Conservation (phyloP, 2,797 vertebrate genomes). For the Alcedo quadribrachys region DNA sequence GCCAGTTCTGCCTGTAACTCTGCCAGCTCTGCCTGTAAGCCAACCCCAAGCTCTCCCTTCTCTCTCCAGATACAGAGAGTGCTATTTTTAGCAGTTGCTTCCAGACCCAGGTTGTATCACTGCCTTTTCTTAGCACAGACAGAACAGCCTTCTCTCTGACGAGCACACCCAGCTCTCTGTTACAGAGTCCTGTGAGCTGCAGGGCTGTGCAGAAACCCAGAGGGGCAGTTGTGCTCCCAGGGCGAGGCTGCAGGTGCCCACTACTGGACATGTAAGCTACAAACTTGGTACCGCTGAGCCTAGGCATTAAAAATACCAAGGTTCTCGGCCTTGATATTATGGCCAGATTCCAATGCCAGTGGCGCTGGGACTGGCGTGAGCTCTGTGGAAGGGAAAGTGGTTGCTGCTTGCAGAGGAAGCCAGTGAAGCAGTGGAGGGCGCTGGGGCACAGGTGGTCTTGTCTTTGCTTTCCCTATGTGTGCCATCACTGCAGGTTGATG, state of each 20-base stretch:
- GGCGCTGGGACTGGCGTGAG: accelerated
- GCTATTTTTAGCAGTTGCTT: neutral
- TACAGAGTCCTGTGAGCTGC: accelerated
- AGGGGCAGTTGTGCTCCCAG: too few species aligned
- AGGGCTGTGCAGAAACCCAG: neutral
- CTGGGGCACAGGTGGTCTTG: neutral
- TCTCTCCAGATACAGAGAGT: neutral
- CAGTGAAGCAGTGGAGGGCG: neutral
- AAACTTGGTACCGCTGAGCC: neutral
- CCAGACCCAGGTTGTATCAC: neutral
- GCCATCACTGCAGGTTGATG: neutral
- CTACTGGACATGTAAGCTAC: neutral
- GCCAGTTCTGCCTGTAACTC: neutral
- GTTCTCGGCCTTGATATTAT: neutral
- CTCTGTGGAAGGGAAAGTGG: neutral
- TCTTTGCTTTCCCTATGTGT: neutral
- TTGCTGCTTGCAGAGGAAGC: neutral
- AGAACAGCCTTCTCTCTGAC: neutral
- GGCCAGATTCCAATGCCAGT: neutral
- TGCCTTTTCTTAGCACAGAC: neutral
- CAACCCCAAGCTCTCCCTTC: neutral
- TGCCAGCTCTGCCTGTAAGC: neutral
- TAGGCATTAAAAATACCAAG: neutral
- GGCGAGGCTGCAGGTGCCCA: neutral
- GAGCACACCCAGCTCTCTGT: neutral